Conservation (phyloP, 2,888 invertebrate species). For the Taenaris catops region DNA sequence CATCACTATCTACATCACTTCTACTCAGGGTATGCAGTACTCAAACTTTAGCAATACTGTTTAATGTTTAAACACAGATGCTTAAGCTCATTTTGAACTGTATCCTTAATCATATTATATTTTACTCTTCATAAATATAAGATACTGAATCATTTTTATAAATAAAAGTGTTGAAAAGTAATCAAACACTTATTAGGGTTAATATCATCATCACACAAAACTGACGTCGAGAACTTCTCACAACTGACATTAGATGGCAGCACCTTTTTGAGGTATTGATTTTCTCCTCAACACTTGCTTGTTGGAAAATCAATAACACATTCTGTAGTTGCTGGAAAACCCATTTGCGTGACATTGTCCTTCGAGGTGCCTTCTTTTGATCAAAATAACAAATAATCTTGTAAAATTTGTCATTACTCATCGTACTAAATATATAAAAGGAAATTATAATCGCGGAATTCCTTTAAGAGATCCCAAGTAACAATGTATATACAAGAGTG, state of each 20-base stretch:
- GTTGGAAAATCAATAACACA: constrained; percentile 63
- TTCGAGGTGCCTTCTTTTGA: constrained; percentile 30
- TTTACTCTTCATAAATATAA: too few species aligned
- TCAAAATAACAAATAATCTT: constrained; percentile 26
- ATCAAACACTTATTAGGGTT: too few species aligned
- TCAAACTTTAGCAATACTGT: too few species aligned
- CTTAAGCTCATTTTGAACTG: too few species aligned
- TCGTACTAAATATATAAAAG: constrained; percentile 4
- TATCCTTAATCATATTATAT: too few species aligned
- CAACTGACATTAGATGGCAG: constrained; percentile 52
- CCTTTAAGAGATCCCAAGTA: constrained; percentile 30
- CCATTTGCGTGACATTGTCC: constrained; percentile 40
- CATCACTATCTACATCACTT: too few species aligned
- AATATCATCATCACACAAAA: background rate
- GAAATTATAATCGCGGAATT: background rate
- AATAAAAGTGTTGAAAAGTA: too few species aligned
- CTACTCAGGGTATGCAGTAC: too few species aligned
- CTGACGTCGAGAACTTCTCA: constrained; percentile 1
- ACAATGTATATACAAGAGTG: constrained; percentile 48
- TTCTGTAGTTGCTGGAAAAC: constrained; percentile 47
- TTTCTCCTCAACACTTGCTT: constrained; percentile 36
- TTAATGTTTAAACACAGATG: too few species aligned
- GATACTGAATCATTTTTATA: too few species aligned
- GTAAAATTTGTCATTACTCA: constrained; percentile 6
- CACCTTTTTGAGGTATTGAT: constrained; percentile 57